Evolutionary conservation across 2,888 invertebrate genomes (phyloP), one percentile per base, ranked within the genome.

Genomic region (Anorthoa munda): DNA sequence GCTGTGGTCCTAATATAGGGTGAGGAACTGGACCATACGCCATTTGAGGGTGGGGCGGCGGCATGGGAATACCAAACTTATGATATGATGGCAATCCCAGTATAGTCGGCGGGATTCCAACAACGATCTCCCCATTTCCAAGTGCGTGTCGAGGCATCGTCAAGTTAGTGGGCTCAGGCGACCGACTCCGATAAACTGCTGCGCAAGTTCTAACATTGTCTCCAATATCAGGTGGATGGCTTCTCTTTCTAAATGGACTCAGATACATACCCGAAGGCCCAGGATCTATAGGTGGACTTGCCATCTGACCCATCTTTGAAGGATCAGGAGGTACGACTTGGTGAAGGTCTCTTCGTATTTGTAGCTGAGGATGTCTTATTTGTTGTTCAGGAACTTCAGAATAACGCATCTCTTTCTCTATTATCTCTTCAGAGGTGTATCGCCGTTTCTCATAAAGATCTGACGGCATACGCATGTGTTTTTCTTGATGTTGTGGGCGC

Each of bases 301-400:
- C 91, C 83, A 97, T 90, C 86, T 93, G 95, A 63, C 90, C 90
- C 65, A 95, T 91, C 85, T 95, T 95, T 13, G 93, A 84, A 9
- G 94, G 90, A 79, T 96, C 95, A 12, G 93, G 92, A 53, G 95
- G 95, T 55, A 89, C 92, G 58, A 97, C 95, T 92, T 97, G 97
- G 86, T 98, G 97, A 56, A 98, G 95, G 90, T 98, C 98, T 90
- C 98, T 96, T 66, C 98, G 97, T 72, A 98, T 98, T 90, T 98
- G 98, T 58, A 98, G 91, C 87, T 97, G 97, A 18, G 97, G 97
- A 89, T 96, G 96, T 87, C 96, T 89, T 26, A 95, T 90, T 87
- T 93, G 95, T 76, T 91, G 94, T 81, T 97, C 95, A 61, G 96
- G 94, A 74, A 94, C 90, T 46, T 97, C 97, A n/a, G 92, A 88